phyloP scores from a whole-genome alignment of 2,797 vertebrate species.

The Platyrinchus mystaceus region DNA sequence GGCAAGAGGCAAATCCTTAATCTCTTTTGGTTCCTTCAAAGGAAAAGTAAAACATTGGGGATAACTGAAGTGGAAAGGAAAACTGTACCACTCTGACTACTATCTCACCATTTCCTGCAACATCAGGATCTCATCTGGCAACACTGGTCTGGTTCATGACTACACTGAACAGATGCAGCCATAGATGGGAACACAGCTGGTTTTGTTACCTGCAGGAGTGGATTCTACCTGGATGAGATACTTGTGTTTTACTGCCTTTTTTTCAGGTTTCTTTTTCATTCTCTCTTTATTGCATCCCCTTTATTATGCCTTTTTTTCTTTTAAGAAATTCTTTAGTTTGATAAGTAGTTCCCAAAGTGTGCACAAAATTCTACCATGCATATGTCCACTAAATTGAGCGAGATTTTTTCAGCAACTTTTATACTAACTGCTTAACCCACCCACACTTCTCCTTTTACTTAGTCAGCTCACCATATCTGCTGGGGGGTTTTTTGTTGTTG shows the following conservation, averaged over 20 bases:
- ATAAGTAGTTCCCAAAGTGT: background rate
- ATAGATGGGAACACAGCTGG: background rate
- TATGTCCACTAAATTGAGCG: background rate
- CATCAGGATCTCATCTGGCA: background rate
- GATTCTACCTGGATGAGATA: background rate
- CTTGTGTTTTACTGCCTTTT: background rate
- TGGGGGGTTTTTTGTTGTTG: too few relatives aligned
- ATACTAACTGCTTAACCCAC: background rate
- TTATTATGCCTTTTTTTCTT: background rate
- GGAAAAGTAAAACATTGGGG: background rate
- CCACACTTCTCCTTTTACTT: background rate
- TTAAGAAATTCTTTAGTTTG: background rate
- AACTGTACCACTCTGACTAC: background rate
- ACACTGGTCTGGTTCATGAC: background rate
- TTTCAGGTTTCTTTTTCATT: background rate
- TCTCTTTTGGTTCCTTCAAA: background rate
- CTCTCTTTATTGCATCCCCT: background rate
- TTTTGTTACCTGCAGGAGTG: background rate
- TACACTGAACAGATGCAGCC: background rate
- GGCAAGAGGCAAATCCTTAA: background rate
- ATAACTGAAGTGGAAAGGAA: background rate
- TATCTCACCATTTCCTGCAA: background rate
- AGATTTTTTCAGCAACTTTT: background rate
- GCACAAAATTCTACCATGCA: accelerated
- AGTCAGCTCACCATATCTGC: background rate